Evolutionary conservation across 2,113 vertebrate species (phyloP).

Genomic region (Hippocampus guttulatus): DNA sequence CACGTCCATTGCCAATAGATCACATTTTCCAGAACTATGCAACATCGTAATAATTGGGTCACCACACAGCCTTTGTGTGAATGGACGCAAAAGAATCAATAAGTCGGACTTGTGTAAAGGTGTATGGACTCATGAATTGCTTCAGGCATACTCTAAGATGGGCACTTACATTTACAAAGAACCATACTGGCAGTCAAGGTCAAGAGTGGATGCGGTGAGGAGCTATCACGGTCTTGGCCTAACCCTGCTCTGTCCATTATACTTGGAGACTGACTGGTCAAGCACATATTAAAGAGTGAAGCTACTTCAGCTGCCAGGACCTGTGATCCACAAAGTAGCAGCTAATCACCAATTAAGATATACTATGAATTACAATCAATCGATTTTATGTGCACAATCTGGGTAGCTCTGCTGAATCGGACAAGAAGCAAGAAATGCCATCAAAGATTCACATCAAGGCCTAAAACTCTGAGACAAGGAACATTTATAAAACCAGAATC

Average conservation of each 20-base stretch:
- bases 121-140: slow-evolving; percentile 64
- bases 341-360: slow-evolving; percentile 72
- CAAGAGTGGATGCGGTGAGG: slow-evolving; percentile 50
- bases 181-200: slow-evolving; percentile 68
- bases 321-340: slow-evolving; percentile 66
- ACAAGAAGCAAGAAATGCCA: slow-evolving; percentile 10
- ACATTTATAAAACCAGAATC: not conserved
- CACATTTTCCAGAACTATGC: slow-evolving; percentile 58
- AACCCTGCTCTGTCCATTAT: slow-evolving; percentile 60
- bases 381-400: slow-evolving; percentile 56
- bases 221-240: slow-evolving; percentile 43
- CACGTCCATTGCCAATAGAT: slow-evolving; percentile 44
- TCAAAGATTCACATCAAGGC: slow-evolving; percentile 7
- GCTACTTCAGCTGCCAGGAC: slow-evolving; percentile 64
- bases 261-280: slow-evolving; percentile 43
- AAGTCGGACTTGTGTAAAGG: slow-evolving; percentile 62
- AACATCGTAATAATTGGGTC: slow-evolving; percentile 61
- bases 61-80: slow-evolving; percentile 58
- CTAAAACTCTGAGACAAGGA: not conserved
- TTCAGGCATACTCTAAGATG: slow-evolving; percentile 61
- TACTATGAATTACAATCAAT: slow-evolving; percentile 68
- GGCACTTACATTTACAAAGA: slow-evolving; percentile 70
- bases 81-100: slow-evolving; percentile 63
- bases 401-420: slow-evolving; percentile 28
- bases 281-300: slow-evolving; percentile 66